Evolutionary conservation across 37 sponge, comb jelly and placozoan species (phyloP).

Genomic region (Bolinopsis microptera): DNA sequence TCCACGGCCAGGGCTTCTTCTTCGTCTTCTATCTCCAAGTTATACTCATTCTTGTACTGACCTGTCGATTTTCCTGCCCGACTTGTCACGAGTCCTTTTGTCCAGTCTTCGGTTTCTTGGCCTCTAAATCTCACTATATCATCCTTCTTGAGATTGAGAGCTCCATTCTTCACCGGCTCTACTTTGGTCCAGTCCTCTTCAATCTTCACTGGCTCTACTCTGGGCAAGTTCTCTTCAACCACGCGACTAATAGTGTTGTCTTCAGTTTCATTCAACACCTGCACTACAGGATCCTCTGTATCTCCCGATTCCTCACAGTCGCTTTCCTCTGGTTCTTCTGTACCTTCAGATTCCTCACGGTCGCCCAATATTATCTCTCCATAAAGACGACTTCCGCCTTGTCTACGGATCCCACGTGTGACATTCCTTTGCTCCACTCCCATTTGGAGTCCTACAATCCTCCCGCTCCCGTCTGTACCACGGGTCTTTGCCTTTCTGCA

Average conservation of each 20-base stretch:
- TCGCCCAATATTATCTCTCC: too few species aligned
- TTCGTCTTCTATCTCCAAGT: not conserved
- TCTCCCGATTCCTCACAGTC: too few species aligned
- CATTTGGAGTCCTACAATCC: too few species aligned
- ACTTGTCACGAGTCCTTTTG: not conserved
- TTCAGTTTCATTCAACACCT: not conserved
- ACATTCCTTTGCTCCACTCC: too few species aligned
- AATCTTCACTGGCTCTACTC: not conserved
- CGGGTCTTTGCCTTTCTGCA: too few species aligned
- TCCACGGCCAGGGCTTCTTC: not conserved
- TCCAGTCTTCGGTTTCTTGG: not conserved
- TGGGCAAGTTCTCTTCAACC: too few species aligned
- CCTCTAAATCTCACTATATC: not conserved
- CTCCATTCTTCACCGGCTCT: not conserved
- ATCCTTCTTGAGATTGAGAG: not conserved
- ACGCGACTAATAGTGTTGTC: too few species aligned
- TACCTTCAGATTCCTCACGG: too few species aligned
- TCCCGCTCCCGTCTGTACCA: too few species aligned
- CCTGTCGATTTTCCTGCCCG: not conserved
- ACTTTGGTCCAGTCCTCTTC: not conserved
- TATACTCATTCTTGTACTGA: not conserved
- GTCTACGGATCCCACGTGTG: too few species aligned
- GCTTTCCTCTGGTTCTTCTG: too few species aligned
- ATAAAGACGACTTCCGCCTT: too few species aligned
- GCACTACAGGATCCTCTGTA: not conserved